Evolutionary conservation across 1,140 invertebrate genomes (phyloP), one percentile per base, ranked within the genome.

Genomic region (Drosophila ohnishii): DNA sequence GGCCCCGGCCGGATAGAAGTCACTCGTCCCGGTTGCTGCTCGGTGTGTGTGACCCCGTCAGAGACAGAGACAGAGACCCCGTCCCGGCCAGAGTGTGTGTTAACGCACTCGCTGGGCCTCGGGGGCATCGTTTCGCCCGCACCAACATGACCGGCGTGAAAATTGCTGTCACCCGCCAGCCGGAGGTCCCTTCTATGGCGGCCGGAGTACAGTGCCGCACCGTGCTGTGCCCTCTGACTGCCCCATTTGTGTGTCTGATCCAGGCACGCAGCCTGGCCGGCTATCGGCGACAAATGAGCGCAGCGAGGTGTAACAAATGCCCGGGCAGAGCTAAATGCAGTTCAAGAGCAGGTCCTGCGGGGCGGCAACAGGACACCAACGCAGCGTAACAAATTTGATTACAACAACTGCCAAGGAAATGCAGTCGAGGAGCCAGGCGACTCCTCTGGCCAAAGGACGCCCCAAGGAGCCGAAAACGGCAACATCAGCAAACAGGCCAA

Each of bases 321-420:
- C 61, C 25, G 34, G 25, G 42, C 32, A 35, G 45, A 34, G 16
- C 39, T 60, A 50, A 61, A 61, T 80, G 63, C 65, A 65, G 57
- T 61, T 48, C 57, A 55, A 42, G 40, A 60, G 42, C 57, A 59
- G 44, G 48, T 66, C 47, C 55, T 34, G 56, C 32, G 44, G 35
- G 59, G 53, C 40, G 51, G 47, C 34, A 48, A 32, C 50, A 50
- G 32, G 42, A 42, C 47, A 16, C 25, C 64, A 66, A 81, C 75
- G 82, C 74, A 86, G 78, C 84, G 76, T 88, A 73, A 80, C 83
- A 88, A 86, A 88, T 86, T 87, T 86, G 75, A 87, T 86, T 87
- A 78, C 78, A 83, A 78, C 67, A 78, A 60, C 57, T 65, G 58
- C 70, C 50, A 19, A 66, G 39, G 40, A 67, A 42, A 34, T 62